Conservation (phyloP, 2,888 invertebrate genomes). For the Polymixis lichenea region DNA sequence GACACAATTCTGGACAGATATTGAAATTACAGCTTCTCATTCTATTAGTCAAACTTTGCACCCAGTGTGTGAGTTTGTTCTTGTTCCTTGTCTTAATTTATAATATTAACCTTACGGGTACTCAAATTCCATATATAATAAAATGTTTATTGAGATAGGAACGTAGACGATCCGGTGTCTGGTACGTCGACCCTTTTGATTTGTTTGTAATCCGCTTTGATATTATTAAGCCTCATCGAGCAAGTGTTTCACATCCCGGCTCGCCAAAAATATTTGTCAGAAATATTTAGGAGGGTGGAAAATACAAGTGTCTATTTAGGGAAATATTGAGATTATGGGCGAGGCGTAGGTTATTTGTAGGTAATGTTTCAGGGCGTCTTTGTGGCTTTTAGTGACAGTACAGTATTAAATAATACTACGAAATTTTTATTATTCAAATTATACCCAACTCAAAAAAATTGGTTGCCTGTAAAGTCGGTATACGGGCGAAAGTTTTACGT, state of each 20-base stretch:
- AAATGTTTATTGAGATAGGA: conserved; percentile 25
- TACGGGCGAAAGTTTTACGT: no score
- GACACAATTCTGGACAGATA: background rate
- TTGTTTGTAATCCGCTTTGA: conserved; percentile 27
- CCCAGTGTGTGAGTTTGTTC: background rate
- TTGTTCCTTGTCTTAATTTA: background rate
- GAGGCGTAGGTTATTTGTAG: background rate
- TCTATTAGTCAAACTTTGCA: background rate
- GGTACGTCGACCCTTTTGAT: conserved; percentile 25
- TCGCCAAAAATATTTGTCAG: conserved; percentile 27
- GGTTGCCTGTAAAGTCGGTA: no score
- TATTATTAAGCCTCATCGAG: conserved; percentile 21
- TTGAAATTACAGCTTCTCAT: background rate
- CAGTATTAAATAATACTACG: background rate
- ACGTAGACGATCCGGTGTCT: conserved; percentile 43
- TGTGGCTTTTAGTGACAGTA: background rate
- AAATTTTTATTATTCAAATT: background rate
- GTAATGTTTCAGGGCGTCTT: background rate
- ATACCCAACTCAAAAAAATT: no score
- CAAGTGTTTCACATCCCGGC: background rate
- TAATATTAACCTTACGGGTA: background rate
- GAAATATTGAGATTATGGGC: background rate
- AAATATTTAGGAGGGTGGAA: conserved; percentile 12
- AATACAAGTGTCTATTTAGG: conserved; percentile 4
- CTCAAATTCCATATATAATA: conserved; percentile 18